These are phyloP conservation scores for Talpa occidentalis DNA, from an alignment of 2,113 vertebrate genomes.

Conservation along the genomic window DNA sequence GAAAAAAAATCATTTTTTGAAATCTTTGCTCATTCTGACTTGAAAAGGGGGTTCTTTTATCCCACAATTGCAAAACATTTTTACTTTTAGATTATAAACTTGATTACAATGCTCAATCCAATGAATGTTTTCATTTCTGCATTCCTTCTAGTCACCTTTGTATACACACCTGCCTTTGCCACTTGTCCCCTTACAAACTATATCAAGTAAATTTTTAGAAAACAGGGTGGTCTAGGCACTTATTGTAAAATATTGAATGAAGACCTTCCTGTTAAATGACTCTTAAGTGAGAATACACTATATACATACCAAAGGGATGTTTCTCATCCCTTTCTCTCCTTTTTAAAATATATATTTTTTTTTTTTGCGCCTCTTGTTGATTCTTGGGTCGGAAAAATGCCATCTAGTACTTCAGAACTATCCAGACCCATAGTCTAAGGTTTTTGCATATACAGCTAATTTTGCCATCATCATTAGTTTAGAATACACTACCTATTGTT, in stretches of 20 bases:
- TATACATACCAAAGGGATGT: too few relatives aligned
- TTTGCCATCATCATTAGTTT: not conserved
- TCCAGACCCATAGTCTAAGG: not conserved
- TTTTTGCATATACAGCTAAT: not conserved
- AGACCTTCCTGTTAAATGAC: slow-evolving; percentile 24
- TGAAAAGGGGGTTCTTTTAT: not conserved
- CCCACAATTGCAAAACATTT: slow-evolving; percentile 55
- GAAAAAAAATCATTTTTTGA: slow-evolving; percentile 56
- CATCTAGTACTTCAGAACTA: not conserved
- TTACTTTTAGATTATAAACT: slow-evolving; percentile 62
- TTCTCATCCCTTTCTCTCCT: not conserved
- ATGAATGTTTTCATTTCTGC: slow-evolving; percentile 59
- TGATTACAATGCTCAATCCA: slow-evolving; percentile 33
- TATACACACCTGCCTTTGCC: slow-evolving; percentile 11
- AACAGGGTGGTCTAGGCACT: not conserved
- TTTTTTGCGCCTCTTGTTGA: not conserved
- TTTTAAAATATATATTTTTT: not conserved
- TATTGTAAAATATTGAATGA: not conserved
- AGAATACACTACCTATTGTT: not conserved
- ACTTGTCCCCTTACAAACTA: slow-evolving; percentile 36
- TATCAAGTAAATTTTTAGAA: slow-evolving; percentile 56
- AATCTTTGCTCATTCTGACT: slow-evolving; percentile 52
- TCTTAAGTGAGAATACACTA: not conserved
- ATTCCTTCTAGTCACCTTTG: slow-evolving; percentile 50
- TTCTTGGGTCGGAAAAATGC: slow-evolving; percentile 28